A percentile compares a stretch with the other conserved stretches of the same genome.
These are phyloP conservation scores for Poecilia wingei DNA, from an alignment of 2,797 vertebrate genomes.

Conservation along the genomic window DNA sequence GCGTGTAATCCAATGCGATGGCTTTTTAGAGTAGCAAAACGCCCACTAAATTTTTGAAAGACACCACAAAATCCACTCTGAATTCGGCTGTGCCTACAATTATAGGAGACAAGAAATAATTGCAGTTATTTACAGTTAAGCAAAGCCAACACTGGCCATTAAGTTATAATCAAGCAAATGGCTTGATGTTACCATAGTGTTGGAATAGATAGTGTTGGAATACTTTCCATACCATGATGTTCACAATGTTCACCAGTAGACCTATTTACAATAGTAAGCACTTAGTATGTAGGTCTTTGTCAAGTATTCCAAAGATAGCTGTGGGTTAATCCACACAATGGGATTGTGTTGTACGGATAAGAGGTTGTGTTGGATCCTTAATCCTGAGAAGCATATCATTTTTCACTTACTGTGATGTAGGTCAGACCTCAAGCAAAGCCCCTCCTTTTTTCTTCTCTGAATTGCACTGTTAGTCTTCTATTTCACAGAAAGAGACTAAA, in stretches of 20 bases:
- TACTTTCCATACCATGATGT: constrained; percentile 16
- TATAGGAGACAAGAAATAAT: constrained; percentile 65
- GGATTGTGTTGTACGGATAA: constrained; percentile 63
- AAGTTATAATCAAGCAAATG: constrained; percentile 59
- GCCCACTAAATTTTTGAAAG: constrained; percentile 69
- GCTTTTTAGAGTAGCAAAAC: constrained; percentile 70
- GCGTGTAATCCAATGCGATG: constrained; percentile 77
- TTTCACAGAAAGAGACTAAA: constrained; percentile 36
- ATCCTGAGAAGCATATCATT: constrained; percentile 75
- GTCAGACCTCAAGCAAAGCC: constrained; percentile 69
- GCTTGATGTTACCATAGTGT: constrained; percentile 25
- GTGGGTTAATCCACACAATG: constrained; percentile 69
- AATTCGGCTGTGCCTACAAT: constrained; percentile 61
- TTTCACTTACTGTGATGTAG: constrained; percentile 76
- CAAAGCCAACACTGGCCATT: constrained; percentile 51
- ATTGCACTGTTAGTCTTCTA: constrained; percentile 32
- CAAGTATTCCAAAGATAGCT: constrained; percentile 67
- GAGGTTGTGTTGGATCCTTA: constrained; percentile 66
- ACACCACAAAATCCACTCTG: constrained; percentile 68
- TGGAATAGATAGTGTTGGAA: not conserved
- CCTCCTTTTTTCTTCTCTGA: constrained; percentile 45
- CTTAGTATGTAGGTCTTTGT: constrained; percentile 57
- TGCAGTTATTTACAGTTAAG: constrained; percentile 27
- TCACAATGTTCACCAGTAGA: constrained; percentile 19
- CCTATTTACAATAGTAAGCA: constrained; percentile 26